Percentiles rank a stretch among this genome's conserved stretches.
phyloP scores from a whole-genome alignment of 2,113 vertebrate genomes.

The Oxyruncus cristatus region DNA sequence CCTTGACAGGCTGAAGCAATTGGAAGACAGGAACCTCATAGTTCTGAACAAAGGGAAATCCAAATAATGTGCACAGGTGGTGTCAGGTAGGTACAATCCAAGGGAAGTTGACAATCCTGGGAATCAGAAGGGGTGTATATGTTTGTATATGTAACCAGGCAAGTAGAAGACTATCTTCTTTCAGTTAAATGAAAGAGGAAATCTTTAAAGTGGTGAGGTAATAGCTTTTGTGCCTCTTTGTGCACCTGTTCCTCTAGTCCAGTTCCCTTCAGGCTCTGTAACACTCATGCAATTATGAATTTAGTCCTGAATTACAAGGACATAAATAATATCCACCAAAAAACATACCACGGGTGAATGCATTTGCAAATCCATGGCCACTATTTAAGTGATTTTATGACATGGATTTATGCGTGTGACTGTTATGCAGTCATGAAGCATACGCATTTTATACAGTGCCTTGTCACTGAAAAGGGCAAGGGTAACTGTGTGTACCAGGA shows the following conservation, averaged over 20 bases:
- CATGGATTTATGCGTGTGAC: not conserved
- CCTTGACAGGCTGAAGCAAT: not conserved
- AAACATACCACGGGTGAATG: not conserved
- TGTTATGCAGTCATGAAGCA: not conserved
- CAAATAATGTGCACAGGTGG: not conserved
- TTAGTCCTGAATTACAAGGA: not conserved
- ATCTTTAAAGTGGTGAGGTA: not conserved
- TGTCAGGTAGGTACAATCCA: not conserved
- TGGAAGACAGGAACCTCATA: not conserved
- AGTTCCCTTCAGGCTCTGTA: not conserved
- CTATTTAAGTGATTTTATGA: not conserved
- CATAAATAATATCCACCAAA: not conserved
- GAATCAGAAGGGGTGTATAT: not conserved
- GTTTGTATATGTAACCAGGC: not conserved
- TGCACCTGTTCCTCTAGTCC: not conserved
- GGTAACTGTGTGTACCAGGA: not conserved
- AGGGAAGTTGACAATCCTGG: not conserved
- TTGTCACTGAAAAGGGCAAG: not conserved
- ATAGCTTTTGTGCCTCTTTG: not conserved
- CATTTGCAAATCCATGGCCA: not conserved
- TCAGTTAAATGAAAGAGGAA: not conserved
- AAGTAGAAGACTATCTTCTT: not conserved
- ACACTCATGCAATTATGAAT: not conserved
- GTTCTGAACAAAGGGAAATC: not conserved
- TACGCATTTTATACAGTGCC: not conserved